phyloP scores from a whole-genome alignment of 2,888 invertebrate genomes.

The Phaedon cochleariae region DNA sequence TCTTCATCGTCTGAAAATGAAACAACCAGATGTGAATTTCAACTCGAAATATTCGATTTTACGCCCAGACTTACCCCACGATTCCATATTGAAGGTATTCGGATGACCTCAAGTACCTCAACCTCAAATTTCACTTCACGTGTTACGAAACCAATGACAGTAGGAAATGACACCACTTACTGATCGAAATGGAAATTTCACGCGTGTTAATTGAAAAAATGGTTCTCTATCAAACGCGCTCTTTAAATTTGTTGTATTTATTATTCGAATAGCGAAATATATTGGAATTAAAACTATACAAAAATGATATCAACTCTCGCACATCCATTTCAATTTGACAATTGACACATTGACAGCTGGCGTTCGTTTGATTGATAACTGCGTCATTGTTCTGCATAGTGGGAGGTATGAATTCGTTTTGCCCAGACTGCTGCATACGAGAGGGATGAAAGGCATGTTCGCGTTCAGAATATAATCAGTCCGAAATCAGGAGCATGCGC shows the following conservation, averaged over 20 bases:
- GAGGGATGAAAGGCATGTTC: too few relatives aligned
- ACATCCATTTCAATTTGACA: slow-evolving; percentile 47
- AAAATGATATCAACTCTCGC: slow-evolving; percentile 41
- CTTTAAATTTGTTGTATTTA: slow-evolving; percentile 47
- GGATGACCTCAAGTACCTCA: slow-evolving; percentile 49
- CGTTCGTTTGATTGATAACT: too few relatives aligned
- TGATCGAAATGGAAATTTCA: slow-evolving; percentile 14
- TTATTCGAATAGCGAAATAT: slow-evolving; percentile 42
- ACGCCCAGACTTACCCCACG: slow-evolving; percentile 56
- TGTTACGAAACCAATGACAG: slow-evolving; percentile 48
- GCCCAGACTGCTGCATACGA: too few relatives aligned
- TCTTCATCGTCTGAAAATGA: slow-evolving; percentile 73
- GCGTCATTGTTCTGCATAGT: too few relatives aligned
- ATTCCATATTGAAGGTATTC: slow-evolving; percentile 57
- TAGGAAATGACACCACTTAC: slow-evolving; percentile 28
- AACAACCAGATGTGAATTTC: not conserved
- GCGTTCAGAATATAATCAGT: too few relatives aligned
- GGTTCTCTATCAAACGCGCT: slow-evolving; percentile 48
- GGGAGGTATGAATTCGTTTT: too few relatives aligned
- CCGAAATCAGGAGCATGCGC: too few relatives aligned
- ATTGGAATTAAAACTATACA: slow-evolving; percentile 40
- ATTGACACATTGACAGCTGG: slow-evolving; percentile 19
- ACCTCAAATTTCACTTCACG: slow-evolving; percentile 52
- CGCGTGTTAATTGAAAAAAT: not conserved
- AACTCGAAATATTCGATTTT: not conserved